Evolutionary conservation across 2,113 vertebrate genomes (phyloP).

Genomic region (Bubo scandiacus): DNA sequence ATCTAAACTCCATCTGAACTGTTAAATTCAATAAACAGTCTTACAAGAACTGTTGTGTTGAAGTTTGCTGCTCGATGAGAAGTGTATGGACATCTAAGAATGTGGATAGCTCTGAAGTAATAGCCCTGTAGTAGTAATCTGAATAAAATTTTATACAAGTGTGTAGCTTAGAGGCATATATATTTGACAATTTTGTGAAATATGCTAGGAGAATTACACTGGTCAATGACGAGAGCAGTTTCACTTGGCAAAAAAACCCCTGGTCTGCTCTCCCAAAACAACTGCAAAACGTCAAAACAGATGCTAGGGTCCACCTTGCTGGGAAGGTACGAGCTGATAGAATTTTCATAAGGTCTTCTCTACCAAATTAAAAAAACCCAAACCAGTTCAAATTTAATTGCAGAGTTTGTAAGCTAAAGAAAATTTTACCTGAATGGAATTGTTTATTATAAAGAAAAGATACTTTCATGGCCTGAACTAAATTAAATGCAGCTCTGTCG

Average conservation of each 20-base stretch:
- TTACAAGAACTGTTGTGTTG: conserved; percentile 64
- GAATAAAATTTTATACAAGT: neutral
- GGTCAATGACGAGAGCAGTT: accelerated
- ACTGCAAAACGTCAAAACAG: neutral
- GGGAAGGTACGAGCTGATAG: neutral
- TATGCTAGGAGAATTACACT: neutral
- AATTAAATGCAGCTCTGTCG: neutral
- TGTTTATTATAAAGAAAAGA: neutral
- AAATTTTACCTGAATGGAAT: neutral
- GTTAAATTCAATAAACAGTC: conserved; percentile 75
- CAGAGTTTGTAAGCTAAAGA: neutral
- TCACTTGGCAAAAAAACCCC: neutral
- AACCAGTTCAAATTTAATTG: neutral
- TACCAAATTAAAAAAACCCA: neutral
- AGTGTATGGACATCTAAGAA: neutral
- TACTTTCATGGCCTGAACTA: neutral
- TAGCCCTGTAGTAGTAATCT: neutral
- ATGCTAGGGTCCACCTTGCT: neutral
- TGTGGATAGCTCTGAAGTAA: neutral
- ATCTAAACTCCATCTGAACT: conserved; percentile 59
- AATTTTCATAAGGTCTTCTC: neutral
- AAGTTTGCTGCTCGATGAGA: conserved; percentile 63
- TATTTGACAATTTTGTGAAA: neutral
- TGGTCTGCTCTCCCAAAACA: neutral
- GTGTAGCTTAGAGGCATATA: neutral